Evolutionary conservation across 2,797 vertebrate genomes (phyloP), one percentile per base, ranked within the genome.

Genomic region (Betta splendens): DNA sequence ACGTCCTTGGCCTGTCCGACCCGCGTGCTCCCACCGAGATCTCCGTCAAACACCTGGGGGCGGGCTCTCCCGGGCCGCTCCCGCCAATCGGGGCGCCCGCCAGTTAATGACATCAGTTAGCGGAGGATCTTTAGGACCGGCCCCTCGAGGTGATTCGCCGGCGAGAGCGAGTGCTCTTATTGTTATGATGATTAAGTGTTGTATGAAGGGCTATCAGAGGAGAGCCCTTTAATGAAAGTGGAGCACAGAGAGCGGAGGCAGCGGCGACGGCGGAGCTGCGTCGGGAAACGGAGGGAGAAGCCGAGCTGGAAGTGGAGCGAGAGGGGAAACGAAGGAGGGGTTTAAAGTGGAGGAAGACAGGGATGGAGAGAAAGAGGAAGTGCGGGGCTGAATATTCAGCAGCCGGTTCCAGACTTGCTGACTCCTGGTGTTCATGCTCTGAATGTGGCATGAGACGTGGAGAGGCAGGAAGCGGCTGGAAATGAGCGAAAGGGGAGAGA

Each of bases 171-270:
- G 85, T 56, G 85, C 85, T 87, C 84, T 88, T 84, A 88, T 87
- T 88, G 86, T 88, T 88, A 87, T 87, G 84, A 89, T 88, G 87
- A 90, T 90, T 87, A 89, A 90, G 87, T 87, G 87, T 79, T 85
- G 84, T 87, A 85, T 90, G 89, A 87, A 90, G 87, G 84, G 86
- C 87, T 85, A 89, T 89, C 89, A 87, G 80, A 89, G 84, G 86
- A 89, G 89, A 86, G 79, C 79, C 84, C 87, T 79, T 88, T 90
- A 87, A 89, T 87, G 82, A 86, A 88, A 89, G 86, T 80, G 87
- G 79, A 84, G 82, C 68, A 45, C 57, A 17, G 85, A 86, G 81
- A 84, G 84, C 72, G 36, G 75, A 43, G 60, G 77, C 67, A 32
- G 70, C 33, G 3, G 21, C 12, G 37, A 59, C 32, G 38, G 64